Evolutionary conservation across 2,797 vertebrate species (phyloP), one percentile per base, ranked within the genome.

Genomic region (Sphaeramia orbicularis): DNA sequence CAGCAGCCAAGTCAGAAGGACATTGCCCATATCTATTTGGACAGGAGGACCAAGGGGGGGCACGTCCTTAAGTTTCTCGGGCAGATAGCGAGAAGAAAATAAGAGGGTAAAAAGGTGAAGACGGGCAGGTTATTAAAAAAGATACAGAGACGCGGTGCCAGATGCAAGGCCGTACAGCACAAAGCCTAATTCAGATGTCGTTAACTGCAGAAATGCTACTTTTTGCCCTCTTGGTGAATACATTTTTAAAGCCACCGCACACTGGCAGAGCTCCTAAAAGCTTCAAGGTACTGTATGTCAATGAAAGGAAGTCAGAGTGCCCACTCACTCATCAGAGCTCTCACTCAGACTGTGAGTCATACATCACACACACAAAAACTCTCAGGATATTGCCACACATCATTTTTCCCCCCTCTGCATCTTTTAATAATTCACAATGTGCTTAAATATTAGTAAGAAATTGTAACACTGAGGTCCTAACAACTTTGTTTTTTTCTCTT

Each of bases 21-120:
- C 83, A 72, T 74, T 41, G 65, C 69, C 74, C 68, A 71, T 76
- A 78, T 58, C 67, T 66, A 49, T 80, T 81, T 69, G 71, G 65
- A 66, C 59, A 54, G 68, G 69, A 81, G 73, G 54, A 12, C 30
- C 5, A 8, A 32, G 30, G 30, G 30, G 54, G 76, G 42, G 13
- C 53, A 62, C 13, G 51, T 72, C 65, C 49, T 50, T 67, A 76
- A 74, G 65, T 54, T 63, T 18, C 50, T 41, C 55, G 51, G 19
- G 51, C 67, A 60, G 61, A 55, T 6, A 14, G 49, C 52, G 53
- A 24, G 18, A 27, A 15, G 43, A 60, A 56, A 66, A 71, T 10
- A 57, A 36, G 65, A 62, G 71, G 59, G 36, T 50, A 69, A 79
- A 72, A 72, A 72, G 66, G 78, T 81, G 63, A 82, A 61, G 55